Conservation (phyloP, 2,797 vertebrate species). For the Xenopus petersii region DNA sequence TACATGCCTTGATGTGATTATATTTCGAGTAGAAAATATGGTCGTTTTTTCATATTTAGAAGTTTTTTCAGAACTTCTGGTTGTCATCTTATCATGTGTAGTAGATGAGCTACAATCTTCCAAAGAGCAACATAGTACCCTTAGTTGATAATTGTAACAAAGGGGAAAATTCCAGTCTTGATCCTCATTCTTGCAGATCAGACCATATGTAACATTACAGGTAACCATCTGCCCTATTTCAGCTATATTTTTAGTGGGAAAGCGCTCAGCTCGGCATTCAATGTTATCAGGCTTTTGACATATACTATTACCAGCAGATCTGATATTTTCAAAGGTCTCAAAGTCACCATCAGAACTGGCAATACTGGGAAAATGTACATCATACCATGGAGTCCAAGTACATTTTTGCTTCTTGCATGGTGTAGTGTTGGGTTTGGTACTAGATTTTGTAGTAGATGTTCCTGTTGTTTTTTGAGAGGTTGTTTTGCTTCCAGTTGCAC, state of each 20-base stretch:
- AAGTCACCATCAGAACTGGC: constrained; percentile 62
- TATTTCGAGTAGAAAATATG: background rate
- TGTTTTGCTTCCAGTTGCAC: background rate
- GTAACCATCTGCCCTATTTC: constrained; percentile 57
- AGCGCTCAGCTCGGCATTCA: constrained; percentile 62
- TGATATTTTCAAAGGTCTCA: constrained; percentile 60
- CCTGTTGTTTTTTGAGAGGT: background rate
- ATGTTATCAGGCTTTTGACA: constrained; percentile 55
- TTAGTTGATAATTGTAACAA: constrained; percentile 64
- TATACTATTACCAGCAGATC: constrained; percentile 50
- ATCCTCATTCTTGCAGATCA: constrained; percentile 63
- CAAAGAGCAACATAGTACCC: constrained; percentile 61
- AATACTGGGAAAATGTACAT: constrained; percentile 54
- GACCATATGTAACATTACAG: constrained; percentile 53
- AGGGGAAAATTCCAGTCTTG: constrained; percentile 59
- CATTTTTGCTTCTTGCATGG: constrained; percentile 54
- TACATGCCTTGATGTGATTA: background rate
- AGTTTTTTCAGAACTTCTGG: background rate
- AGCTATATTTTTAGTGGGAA: constrained; percentile 48
- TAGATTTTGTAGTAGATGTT: background rate
- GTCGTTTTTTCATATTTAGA: background rate
- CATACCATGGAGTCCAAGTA: constrained; percentile 65
- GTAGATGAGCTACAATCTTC: constrained; percentile 25
- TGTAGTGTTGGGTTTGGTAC: accelerated
- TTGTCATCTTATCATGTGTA: background rate